Evolutionary conservation across 2,113 vertebrate genomes (phyloP).

Genomic region (Cryptomyrus ogoouensis): DNA sequence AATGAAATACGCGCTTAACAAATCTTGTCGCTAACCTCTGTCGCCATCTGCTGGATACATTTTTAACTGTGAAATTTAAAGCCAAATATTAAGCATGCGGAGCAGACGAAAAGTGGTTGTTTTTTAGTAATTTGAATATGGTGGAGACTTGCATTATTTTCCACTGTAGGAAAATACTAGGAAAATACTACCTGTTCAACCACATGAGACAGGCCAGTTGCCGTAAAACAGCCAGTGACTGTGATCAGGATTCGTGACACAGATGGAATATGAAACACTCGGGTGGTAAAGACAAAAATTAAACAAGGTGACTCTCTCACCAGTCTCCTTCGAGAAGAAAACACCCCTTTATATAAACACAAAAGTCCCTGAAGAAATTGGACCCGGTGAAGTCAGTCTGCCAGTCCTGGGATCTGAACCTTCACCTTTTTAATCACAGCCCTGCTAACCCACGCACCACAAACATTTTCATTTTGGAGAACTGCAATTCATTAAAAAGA

Average conservation of each 20-base stretch:
- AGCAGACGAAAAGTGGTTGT: neutral
- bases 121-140: neutral
- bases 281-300: neutral
- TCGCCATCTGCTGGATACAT: constrained; percentile 5
- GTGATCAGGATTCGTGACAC: neutral
- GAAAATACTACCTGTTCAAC: neutral
- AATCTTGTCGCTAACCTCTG: neutral
- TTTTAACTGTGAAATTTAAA: neutral
- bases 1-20: neutral
- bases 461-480: neutral
- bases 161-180: neutral
- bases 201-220: neutral
- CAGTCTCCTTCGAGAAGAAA: neutral
- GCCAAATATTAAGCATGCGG: neutral
- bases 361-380: neutral
- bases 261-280: neutral
- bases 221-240: neutral
- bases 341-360: neutral
- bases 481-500: neutral
- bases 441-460: neutral
- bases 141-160: neutral
- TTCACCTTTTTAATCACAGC: neutral
- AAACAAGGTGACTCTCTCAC: neutral
- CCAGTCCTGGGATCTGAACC: neutral
- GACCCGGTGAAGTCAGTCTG: neutral